Percentiles rank a stretch among this genome's conserved stretches.
phyloP scores from a whole-genome alignment of 2,797 vertebrate species.

The Calcarius lapponicus region DNA sequence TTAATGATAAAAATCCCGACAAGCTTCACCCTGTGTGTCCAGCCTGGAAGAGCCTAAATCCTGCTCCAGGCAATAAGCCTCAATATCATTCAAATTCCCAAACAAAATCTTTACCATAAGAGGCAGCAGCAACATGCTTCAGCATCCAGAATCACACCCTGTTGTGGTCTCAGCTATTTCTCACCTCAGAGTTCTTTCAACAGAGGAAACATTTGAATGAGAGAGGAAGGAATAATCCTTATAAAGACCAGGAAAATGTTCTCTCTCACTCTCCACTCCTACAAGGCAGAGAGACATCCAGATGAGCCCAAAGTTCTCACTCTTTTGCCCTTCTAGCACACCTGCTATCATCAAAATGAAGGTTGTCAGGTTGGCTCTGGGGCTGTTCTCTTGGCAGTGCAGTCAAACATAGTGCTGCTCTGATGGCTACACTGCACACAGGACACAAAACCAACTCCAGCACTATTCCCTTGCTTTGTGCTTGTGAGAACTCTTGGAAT shows the following conservation, averaged over 20 bases:
- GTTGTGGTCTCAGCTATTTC: not conserved
- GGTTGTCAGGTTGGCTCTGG: not conserved
- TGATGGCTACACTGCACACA: rapidly evolving
- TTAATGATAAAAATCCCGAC: not conserved
- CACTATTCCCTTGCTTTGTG: not conserved
- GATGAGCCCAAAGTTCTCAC: not conserved
- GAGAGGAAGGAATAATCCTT: not conserved
- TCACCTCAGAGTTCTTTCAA: not conserved
- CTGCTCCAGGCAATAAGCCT: not conserved
- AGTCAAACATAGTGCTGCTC: not conserved
- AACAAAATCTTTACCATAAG: not conserved
- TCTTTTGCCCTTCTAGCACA: not conserved
- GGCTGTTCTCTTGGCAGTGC: not conserved
- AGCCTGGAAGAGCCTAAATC: not conserved
- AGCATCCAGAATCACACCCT: not conserved
- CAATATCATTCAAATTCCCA: not conserved
- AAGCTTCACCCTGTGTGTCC: not conserved
- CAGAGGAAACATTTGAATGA: not conserved
- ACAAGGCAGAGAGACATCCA: not conserved
- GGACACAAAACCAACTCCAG: not conserved
- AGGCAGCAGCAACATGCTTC: not conserved
- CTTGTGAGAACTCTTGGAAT: not conserved
- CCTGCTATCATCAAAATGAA: not conserved
- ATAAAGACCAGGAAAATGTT: not conserved
- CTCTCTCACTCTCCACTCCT: not conserved